phyloP scores from a whole-genome alignment of 2,888 invertebrate species.

The Eupithecia subumbrata region DNA sequence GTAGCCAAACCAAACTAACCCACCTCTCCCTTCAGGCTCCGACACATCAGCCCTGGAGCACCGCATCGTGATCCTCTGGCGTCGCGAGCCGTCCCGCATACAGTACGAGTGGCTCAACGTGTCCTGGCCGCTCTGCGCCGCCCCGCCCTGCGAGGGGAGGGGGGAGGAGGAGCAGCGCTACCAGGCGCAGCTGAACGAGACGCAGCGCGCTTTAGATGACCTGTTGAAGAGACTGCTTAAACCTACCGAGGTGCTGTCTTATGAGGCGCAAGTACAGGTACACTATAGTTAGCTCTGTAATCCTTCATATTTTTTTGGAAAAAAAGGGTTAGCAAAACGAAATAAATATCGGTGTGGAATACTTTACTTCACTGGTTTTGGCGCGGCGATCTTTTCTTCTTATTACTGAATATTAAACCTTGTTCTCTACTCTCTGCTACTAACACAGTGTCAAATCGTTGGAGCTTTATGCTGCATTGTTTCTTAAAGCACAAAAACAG shows the following conservation, averaged over 20 bases:
- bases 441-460: too few relatives aligned
- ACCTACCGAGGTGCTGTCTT: conserved; percentile 89
- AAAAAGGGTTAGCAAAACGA: too few relatives aligned
- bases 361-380: too few relatives aligned
- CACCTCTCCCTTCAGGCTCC: conserved; percentile 59
- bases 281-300: too few relatives aligned
- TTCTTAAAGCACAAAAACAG: too few relatives aligned
- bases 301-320: too few relatives aligned
- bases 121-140: conserved; percentile 86
- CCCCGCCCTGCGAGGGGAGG: conserved; percentile 60
- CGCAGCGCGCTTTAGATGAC: conserved; percentile 88
- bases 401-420: too few relatives aligned
- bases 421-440: too few relatives aligned
- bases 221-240: conserved; percentile 88
- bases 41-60: conserved; percentile 83
- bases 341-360: too few relatives aligned
- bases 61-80: conserved; percentile 95
- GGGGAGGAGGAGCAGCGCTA: conserved; percentile 68
- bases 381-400: too few relatives aligned
- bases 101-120: conserved; percentile 95
- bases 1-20: background rate
- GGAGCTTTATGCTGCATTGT: too few relatives aligned
- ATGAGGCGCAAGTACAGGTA: conserved; percentile 91
- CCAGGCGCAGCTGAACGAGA: conserved; percentile 85
- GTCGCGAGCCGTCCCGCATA: conserved; percentile 92